phyloP scores from a whole-genome alignment of 2,888 invertebrate species.

The Dolichopus griseipennis region DNA sequence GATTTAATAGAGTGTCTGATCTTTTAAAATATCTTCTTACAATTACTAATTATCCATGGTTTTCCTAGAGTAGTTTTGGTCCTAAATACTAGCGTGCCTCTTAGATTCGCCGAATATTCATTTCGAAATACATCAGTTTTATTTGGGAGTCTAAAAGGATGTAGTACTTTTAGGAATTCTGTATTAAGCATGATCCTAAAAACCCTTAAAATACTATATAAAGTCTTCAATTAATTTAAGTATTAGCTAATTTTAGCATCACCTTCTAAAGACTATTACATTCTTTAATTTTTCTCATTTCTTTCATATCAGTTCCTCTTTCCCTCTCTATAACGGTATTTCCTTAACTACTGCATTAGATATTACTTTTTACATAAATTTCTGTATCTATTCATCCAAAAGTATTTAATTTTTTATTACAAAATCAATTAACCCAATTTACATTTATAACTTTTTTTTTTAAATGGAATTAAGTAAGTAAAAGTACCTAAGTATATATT shows the following conservation, averaged over 20 bases:
- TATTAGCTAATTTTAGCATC: neutral
- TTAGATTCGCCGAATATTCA: no score
- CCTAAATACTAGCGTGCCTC: no score
- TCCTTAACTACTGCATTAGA: neutral
- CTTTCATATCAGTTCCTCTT: neutral
- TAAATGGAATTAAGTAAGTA: neutral
- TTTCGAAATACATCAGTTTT: no score
- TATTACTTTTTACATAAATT: neutral
- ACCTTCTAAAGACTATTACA: neutral
- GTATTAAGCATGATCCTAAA: no score
- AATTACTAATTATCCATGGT: no score
- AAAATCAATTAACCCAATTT: slow-evolving; percentile 3
- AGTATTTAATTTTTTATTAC: neutral
- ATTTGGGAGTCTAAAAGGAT: no score
- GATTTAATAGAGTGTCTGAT: no score
- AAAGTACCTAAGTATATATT: neutral
- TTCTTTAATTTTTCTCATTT: neutral
- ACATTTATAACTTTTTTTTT: neutral
- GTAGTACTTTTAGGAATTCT: no score
- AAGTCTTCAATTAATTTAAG: no score
- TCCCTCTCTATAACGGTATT: neutral
- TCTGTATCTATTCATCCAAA: neutral
- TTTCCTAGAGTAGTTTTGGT: no score
- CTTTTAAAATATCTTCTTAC: no score
- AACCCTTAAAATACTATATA: no score